Evolutionary conservation across 2,113 vertebrate species (phyloP), one percentile per base, ranked within the genome.

Genomic region (Corydoras sp.): DNA sequence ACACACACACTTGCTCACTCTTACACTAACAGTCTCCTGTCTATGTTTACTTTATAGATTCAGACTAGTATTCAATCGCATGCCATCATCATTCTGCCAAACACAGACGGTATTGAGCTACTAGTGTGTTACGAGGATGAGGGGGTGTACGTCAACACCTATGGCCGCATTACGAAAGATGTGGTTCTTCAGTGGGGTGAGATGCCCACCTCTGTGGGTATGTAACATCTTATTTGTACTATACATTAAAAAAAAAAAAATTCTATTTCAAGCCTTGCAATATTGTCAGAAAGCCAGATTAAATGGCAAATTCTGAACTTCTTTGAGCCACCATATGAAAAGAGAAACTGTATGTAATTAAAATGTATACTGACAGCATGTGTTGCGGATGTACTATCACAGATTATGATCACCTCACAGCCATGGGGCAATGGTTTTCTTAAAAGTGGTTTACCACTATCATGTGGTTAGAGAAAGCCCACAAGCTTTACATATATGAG

Each of bases 131-230:
- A 99, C 0, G 97, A 99, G 83, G 97, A 99, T 76, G 97, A 99
- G 86, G 97, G 97, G 11, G 97, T 99, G 62, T 98, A 99, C 0
- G 97, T 99, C 73, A 99, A 99, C 86, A 99, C 97, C 0, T 99
- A 99, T 0, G 97, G 96, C 15, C 92, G 96, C 80, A 99, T 99
- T 88, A 99, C 97, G 76, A 99, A 99, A 86, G 97, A 99, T 13
- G 96, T 99, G 82, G 97, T 99, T 83, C 89, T 99, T 71, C 97
- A 99, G 85, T 99, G 97, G 97, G 97, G 97, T 71, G 97, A 99
- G 89, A 99, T 99, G 97, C 97, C 97, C 9, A 98, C 97, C 15
- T 99, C 97, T 67, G 96, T 99, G 78, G 96, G 97, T 99, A 84
- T 63, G 95, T 83, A 9, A 6, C 5, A 12, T 30, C 13, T 15